Conservation (phyloP, 1,140 invertebrate genomes). For the Mycetomoellerius zeteki region DNA sequence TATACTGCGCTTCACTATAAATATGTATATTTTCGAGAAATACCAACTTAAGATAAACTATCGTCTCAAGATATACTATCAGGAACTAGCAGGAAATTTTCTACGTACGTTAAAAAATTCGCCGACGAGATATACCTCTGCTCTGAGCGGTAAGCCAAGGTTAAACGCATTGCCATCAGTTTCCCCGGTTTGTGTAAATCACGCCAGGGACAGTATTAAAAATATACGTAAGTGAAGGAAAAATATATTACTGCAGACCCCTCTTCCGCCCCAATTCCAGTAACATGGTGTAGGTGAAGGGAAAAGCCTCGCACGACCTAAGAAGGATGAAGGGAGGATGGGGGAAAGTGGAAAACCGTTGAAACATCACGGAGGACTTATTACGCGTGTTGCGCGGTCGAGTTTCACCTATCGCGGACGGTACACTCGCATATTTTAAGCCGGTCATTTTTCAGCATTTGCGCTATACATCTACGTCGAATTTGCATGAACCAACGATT, state of each 20-base stretch:
- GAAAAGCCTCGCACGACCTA: slow-evolving; percentile 27
- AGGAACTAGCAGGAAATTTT: slow-evolving; percentile 18
- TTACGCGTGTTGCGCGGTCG: slow-evolving; percentile 74
- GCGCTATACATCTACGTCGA: slow-evolving; percentile 82
- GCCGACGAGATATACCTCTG: slow-evolving; percentile 37
- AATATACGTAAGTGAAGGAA: slow-evolving; percentile 62
- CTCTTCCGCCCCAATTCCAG: neutral
- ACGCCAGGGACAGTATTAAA: slow-evolving; percentile 58
- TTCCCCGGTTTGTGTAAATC: slow-evolving; percentile 55
- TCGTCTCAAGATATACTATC: neutral
- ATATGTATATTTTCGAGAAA: slow-evolving; percentile 15
- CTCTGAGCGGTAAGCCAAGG: slow-evolving; percentile 52
- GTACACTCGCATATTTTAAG: slow-evolving; percentile 86
- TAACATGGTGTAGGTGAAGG: neutral
- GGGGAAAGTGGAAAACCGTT: slow-evolving; percentile 35
- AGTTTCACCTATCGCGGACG: slow-evolving; percentile 83
- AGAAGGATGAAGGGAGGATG: slow-evolving; percentile 16
- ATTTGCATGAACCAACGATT: slow-evolving; percentile 83
- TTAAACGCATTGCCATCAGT: slow-evolving; percentile 63
- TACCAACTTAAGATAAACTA: neutral
- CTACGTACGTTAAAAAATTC: slow-evolving; percentile 38
- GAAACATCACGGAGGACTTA: slow-evolving; percentile 79
- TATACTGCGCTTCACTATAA: neutral
- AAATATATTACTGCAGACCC: slow-evolving; percentile 48
- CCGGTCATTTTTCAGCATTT: slow-evolving; percentile 86